Conservation (phyloP, 2,113 vertebrate species). For the Cairina moschata region DNA sequence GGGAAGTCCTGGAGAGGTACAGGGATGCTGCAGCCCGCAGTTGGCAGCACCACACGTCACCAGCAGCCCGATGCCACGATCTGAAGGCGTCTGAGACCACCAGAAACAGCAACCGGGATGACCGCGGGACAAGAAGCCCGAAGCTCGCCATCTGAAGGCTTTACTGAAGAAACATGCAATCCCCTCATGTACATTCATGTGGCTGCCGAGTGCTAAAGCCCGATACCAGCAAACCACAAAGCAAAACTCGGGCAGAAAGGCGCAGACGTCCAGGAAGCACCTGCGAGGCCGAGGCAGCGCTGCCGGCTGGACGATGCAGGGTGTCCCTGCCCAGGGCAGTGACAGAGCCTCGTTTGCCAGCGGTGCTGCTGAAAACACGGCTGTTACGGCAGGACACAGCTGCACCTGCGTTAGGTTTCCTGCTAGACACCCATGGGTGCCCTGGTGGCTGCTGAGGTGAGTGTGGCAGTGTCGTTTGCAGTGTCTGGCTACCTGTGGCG, state of each 20-base stretch:
- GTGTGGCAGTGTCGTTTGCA: background rate
- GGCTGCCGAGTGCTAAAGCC: background rate
- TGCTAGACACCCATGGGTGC: background rate
- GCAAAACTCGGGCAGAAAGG: background rate
- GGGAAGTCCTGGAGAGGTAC: background rate
- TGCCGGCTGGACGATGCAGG: too few species aligned
- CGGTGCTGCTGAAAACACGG: fast-evolving
- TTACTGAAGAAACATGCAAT: background rate
- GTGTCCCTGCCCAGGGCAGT: background rate
- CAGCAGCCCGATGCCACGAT: background rate
- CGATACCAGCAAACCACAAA: background rate
- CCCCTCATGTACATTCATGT: fast-evolving
- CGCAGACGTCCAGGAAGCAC: background rate
- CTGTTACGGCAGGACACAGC: fast-evolving
- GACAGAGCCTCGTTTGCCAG: background rate
- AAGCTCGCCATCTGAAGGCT: fast-evolving
- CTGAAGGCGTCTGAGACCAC: background rate
- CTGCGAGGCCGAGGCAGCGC: background rate
- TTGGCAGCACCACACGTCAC: fast-evolving
- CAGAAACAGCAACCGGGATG: background rate
- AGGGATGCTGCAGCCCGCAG: background rate
- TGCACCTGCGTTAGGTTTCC: background rate
- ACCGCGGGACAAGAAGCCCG: background rate
- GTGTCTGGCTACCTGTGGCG: background rate
- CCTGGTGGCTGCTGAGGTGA: background rate